Evolutionary conservation across 2,797 vertebrate genomes (phyloP), one percentile per base, ranked within the genome.

Genomic region (Myotis vivesi): DNA sequence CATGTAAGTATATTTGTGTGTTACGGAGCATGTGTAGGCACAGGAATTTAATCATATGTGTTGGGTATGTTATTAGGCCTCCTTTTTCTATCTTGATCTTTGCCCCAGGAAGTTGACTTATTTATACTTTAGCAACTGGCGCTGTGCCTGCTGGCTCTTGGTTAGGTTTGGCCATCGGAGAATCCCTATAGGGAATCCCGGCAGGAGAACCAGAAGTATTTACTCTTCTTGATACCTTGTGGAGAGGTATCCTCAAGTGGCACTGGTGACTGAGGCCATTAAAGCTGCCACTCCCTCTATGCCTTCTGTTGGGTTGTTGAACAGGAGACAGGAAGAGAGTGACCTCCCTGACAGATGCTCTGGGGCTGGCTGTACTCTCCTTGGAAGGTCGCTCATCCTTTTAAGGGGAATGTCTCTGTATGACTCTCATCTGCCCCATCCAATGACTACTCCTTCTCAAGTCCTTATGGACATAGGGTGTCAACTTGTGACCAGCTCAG

Each of bases 51-150:
- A 71, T 62, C 4, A 17, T 11, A 13, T 55, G 10, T 68, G 13
- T 73, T 38, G n/a, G 8, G 0, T 23, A 17, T 89, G 36, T 84
- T 57, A 30, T 2, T 49, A 30, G 55, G 4, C 1, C 36, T 85
- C 28, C 22, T 72, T 72, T 64, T 79, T 64, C 12, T 80, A 13
- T 51, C 36, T 68, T 84, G 15, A 9, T 87, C 49, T 91, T 95
- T 96, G 76, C 10, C 28, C 6, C 38, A 73, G 77, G 84, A 92
- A 89, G 53, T 25, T 79, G 72, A 90, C 59, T 92, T 49, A 57
- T 69, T 75, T 81, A 22, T 23, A 57, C 4, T 8, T 91, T 69
- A 51, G 77, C 59, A 79, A 8, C 30, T 22, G 59, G 53, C n/a
- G 84, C 16, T 64, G 25, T 59, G 30, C n/a, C 30, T 53, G 80